Percentiles rank a stretch among this genome's conserved stretches.
phyloP scores from a whole-genome alignment of 1,140 invertebrate genomes.

The Drosophila ananassae region DNA sequence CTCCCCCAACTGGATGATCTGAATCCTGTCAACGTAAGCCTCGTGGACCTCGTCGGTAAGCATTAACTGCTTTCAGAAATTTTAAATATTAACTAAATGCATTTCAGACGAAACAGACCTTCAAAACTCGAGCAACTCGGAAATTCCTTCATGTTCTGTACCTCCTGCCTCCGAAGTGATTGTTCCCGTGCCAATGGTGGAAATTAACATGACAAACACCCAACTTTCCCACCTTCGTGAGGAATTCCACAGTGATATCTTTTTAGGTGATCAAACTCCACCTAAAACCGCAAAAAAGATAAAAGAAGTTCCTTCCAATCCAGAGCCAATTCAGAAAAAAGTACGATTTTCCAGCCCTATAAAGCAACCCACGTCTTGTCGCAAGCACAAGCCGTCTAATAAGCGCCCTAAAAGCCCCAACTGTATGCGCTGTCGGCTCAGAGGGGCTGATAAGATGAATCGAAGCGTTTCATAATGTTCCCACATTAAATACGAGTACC shows the following conservation, averaged over 20 bases:
- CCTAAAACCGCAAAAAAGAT: neutral
- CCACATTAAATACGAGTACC: neutral
- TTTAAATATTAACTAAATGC: neutral
- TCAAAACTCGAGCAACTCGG: neutral
- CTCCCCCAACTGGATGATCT: neutral
- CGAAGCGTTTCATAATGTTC: neutral
- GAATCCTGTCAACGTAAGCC: neutral
- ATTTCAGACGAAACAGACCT: conserved; percentile 36
- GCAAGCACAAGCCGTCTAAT: conserved; percentile 17
- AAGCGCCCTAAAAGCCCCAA: neutral
- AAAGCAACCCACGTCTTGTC: conserved; percentile 3
- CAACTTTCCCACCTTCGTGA: conserved; percentile 54
- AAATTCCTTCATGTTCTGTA: neutral
- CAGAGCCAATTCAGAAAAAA: neutral
- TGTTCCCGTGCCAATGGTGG: conserved; percentile 57
- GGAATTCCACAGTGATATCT: conserved; percentile 22
- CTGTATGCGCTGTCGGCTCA: conserved; percentile 46
- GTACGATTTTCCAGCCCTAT: neutral
- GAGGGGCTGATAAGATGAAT: conserved; percentile 15
- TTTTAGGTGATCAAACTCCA: conserved; percentile 2
- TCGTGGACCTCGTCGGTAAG: conserved; percentile 50
- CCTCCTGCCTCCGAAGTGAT: neutral
- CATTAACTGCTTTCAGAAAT: neutral
- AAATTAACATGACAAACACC: conserved; percentile 58
- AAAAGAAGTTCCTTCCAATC: neutral